Evolutionary conservation across 1,140 invertebrate genomes (phyloP).

Genomic region (Cydia splendana): DNA sequence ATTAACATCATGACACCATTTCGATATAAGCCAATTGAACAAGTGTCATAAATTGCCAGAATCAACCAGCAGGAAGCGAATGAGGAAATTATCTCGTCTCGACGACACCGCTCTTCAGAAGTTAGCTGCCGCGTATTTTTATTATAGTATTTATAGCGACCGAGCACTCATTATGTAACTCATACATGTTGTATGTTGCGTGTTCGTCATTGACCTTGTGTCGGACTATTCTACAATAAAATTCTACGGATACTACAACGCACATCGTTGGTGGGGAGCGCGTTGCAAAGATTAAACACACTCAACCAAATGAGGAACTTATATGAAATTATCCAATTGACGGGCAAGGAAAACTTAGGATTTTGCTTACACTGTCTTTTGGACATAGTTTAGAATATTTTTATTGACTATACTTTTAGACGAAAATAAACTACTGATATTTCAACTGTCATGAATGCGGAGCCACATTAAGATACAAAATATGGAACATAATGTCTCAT

Average conservation of each 20-base stretch:
- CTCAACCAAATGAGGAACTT: not conserved
- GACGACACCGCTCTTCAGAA: conserved; percentile 8
- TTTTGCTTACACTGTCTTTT: no score
- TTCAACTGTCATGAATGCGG: no score
- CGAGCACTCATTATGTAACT: conserved; percentile 29
- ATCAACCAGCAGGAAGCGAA: conserved; percentile 19
- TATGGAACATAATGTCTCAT: no score
- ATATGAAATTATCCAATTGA: no score
- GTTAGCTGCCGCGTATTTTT: conserved; percentile 13
- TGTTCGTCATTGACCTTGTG: conserved; percentile 31
- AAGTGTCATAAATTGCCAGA: not conserved
- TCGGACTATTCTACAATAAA: conserved; percentile 24
- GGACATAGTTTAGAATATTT: no score
- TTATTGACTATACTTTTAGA: no score
- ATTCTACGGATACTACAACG: conserved; percentile 3
- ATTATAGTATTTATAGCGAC: conserved; percentile 31
- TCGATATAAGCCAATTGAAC: conserved; percentile 27
- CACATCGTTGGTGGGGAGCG: not conserved
- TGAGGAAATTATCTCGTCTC: conserved; percentile 15
- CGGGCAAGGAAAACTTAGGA: no score
- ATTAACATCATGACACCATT: conserved; percentile 21
- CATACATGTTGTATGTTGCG: conserved; percentile 31
- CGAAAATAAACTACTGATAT: no score
- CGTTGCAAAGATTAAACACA: not conserved
- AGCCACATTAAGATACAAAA: no score